Base-by-base conservation (phyloP, 1,140 invertebrate species). In the Nasonia longicornis region DNA sequence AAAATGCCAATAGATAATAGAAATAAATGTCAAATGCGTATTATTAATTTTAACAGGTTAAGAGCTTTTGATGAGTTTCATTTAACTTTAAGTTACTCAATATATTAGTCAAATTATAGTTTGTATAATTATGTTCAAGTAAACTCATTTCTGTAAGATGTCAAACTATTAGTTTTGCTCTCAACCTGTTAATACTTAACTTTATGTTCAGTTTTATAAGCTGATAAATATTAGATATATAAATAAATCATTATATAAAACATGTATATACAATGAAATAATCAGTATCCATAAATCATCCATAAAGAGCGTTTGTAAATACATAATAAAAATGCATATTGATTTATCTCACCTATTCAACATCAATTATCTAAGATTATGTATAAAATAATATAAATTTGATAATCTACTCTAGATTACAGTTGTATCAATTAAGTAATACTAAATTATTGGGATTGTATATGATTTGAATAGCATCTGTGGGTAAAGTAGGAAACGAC, bases 11-110 rank as follows among this genome's bases (percentile, higher is more conserved):
- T 87, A 85, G 78, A 83, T 72, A 82, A 73, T 58, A 82, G 20
- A 42, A 87, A 86, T 86, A 86, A 87, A 86, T 81, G 80, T 87
- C 85, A 84, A 72, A 84, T 81, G 31, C 80, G 81, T 31, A 72
- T 52, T 31, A 48, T n/a, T 48, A 48, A 67, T 77, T 70, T 78
- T 78, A 78, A 70, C 26, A 58, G 42, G 35, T 48, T 67, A 69
- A 69, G 64, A 20, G 64, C 22, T 10, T 69, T n/a, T 3, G 4
- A 58, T 6, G 52, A n/a, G 16, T 20, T 58, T n/a, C 16, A 20
- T 4, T 58, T 58, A 58, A 58, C 2, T 58, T 58, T 58, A 58
- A 3, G 6, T 58, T n/a, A 20, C 20, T 58, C 20, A 6, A 58
- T 58, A 58, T 58, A 14, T 20, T 58, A n/a, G 52, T 58, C 29